These are phyloP conservation scores for Archilochus colubris DNA, from an alignment of 2,113 vertebrate genomes.

Conservation along the genomic window DNA sequence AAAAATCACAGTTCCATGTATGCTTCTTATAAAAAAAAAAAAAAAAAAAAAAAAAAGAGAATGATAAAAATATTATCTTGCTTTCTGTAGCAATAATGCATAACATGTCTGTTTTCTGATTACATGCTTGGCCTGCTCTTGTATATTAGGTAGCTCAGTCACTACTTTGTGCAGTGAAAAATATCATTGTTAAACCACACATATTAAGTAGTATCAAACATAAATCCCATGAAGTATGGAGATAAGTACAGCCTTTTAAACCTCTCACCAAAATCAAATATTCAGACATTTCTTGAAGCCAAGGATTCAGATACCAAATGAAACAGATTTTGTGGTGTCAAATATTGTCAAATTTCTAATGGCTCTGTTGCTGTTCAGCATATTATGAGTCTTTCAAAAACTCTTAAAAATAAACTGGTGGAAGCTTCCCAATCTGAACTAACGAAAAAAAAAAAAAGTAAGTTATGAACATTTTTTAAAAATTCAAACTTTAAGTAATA, in stretches of 20 bases:
- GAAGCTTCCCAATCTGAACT: neutral
- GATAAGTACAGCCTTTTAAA: neutral
- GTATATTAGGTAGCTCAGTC: neutral
- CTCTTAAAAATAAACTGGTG: neutral
- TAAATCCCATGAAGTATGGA: neutral
- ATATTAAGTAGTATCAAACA: neutral
- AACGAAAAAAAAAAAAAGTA: neutral
- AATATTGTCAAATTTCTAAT: neutral
- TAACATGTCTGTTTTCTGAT: neutral
- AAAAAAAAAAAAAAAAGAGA: no score
- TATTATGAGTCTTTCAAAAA: neutral
- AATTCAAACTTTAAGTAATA: neutral
- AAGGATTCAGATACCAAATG: neutral
- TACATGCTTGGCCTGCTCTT: neutral
- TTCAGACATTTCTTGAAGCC: neutral
- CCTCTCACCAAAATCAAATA: neutral
- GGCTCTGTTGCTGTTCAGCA: neutral
- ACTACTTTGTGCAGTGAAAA: neutral
- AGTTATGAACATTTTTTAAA: neutral
- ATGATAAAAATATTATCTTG: no score
- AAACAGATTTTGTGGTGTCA: neutral
- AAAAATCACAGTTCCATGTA: neutral
- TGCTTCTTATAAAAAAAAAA: no score
- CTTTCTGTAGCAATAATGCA: no score
- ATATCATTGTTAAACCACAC: neutral